Conservation (phyloP, 2,888 invertebrate genomes). For the Periphyllus acericola region DNA sequence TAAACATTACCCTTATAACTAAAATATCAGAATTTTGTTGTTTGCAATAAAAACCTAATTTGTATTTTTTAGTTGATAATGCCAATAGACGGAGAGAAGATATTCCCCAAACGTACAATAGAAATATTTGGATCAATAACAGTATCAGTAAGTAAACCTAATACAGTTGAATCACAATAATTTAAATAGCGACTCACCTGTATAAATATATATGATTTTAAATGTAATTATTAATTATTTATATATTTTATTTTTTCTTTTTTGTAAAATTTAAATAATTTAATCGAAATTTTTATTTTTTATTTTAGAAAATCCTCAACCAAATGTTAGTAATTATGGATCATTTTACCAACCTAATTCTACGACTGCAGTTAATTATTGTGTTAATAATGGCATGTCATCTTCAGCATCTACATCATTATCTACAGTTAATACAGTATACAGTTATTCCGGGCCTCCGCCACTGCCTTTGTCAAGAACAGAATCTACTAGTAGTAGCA, state of each 20-base stretch:
- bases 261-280: background rate
- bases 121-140: conserved; percentile 52
- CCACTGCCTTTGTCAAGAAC: conserved; percentile 7
- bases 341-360: conserved; percentile 45
- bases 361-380: conserved; percentile 41
- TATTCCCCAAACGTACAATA: background rate
- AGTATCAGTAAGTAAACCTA: conserved; percentile 31
- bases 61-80: conserved; percentile 47
- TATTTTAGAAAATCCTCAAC: conserved; percentile 48
- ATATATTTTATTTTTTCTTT: background rate
- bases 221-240: background rate
- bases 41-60: background rate
- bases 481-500: conserved; percentile 14
- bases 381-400: conserved; percentile 37
- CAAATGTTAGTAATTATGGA: conserved; percentile 52
- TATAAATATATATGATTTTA: background rate
- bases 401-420: conserved; percentile 30
- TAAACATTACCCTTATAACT: too few relatives aligned
- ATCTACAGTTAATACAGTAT: conserved; percentile 48
- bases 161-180: background rate
- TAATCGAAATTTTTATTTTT: background rate
- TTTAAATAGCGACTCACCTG: background rate
- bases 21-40: too few relatives aligned
- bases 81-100: conserved; percentile 45
- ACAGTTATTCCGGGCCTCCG: conserved; percentile 48